phyloP scores from a whole-genome alignment of 2,113 vertebrate genomes.

The Proterorhinus semilunaris region DNA sequence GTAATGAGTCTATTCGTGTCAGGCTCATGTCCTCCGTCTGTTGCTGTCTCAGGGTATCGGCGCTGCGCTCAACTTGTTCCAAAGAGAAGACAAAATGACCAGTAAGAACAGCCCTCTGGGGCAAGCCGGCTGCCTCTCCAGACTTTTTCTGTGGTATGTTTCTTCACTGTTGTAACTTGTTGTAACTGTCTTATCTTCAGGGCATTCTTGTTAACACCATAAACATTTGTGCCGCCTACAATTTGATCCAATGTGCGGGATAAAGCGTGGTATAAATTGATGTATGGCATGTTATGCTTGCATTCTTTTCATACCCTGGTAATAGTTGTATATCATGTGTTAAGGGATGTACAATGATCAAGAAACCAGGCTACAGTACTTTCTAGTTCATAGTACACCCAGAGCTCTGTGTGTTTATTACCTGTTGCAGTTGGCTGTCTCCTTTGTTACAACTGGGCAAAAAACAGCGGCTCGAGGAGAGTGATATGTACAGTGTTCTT shows the following conservation, averaged over 20 bases:
- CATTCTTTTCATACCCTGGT: too few species aligned
- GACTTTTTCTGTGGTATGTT: constrained; percentile 38
- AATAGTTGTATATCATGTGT: too few species aligned
- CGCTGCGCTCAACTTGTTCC: neutral
- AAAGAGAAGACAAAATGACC: neutral
- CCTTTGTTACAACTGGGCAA: constrained; percentile 85
- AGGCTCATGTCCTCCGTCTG: too few species aligned
- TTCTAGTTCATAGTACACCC: neutral
- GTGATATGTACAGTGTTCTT: constrained; percentile 87
- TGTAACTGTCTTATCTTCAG: neutral
- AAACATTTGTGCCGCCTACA: too few species aligned
- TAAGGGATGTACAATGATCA: too few species aligned
- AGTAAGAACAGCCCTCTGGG: neutral
- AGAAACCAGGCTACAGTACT: neutral
- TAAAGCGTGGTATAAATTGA: too few species aligned
- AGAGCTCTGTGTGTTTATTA: neutral
- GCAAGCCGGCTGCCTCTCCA: neutral
- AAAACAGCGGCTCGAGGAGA: constrained; percentile 84
- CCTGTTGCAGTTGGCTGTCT: constrained; percentile 84
- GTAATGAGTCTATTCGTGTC: too few species aligned
- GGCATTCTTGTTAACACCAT: too few species aligned
- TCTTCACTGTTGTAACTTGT: too few species aligned
- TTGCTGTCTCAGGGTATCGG: neutral
- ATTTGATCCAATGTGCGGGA: too few species aligned
- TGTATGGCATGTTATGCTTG: too few species aligned